A percentile compares a stretch with the other conserved stretches of the same genome.
phyloP scores from a whole-genome alignment of 2,888 invertebrate genomes.

The Aphidius colemani region DNA sequence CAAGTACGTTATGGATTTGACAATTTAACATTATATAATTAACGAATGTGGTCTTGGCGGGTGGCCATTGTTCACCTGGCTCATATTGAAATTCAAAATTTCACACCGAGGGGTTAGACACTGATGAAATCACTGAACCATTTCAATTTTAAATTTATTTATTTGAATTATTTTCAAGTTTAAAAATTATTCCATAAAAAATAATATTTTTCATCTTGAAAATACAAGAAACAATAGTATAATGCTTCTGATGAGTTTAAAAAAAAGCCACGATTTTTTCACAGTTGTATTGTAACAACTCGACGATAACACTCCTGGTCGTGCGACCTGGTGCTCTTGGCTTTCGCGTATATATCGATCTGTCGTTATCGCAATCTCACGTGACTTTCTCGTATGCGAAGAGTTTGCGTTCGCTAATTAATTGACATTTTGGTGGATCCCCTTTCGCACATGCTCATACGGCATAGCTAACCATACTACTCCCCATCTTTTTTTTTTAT shows the following conservation, averaged over 20 bases:
- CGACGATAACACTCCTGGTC: conserved; percentile 25
- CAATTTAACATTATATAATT: too few species aligned
- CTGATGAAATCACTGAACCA: too few species aligned
- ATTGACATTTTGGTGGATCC: conserved; percentile 28
- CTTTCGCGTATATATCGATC: conserved; percentile 32
- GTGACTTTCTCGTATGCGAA: conserved; percentile 26
- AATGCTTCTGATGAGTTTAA: too few species aligned
- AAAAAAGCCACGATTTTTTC: conserved; percentile 11
- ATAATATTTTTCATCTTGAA: neutral
- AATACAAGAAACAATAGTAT: conserved; percentile 4
- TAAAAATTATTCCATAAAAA: too few species aligned
- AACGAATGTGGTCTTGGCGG: conserved; percentile 4
- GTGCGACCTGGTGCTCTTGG: conserved; percentile 33
- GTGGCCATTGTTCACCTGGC: conserved; percentile 21
- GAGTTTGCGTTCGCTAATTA: conserved; percentile 26
- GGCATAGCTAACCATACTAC: too few species aligned
- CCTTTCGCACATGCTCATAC: neutral
- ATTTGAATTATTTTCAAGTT: too few species aligned
- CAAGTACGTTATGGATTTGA: conserved; percentile 6
- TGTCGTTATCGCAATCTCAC: conserved; percentile 34
- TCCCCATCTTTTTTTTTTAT: too few species aligned
- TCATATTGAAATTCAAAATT: conserved; percentile 16
- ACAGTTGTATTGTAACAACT: conserved; percentile 14
- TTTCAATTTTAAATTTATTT: too few species aligned
- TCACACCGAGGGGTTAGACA: neutral